Conservation (phyloP, 2,797 vertebrate genomes). For the Pygocentrus nattereri region DNA sequence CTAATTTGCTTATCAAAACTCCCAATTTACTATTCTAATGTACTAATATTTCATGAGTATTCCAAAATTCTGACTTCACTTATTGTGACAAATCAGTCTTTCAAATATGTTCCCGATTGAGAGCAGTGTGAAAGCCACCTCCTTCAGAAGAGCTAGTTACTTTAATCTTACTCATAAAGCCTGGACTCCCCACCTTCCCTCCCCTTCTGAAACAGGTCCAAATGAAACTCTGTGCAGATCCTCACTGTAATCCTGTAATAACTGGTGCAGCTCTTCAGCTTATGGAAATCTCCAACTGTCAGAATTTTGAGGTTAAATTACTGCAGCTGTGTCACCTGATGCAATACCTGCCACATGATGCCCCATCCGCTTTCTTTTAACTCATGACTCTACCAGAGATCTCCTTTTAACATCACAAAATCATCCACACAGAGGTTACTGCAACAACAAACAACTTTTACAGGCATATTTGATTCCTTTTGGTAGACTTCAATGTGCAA, state of each 20-base stretch:
- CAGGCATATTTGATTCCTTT: too few species aligned
- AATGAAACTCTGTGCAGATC: neutral
- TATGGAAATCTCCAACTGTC: neutral
- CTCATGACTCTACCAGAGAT: neutral
- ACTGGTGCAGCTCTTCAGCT: neutral
- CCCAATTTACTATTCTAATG: too few species aligned
- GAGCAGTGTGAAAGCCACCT: neutral
- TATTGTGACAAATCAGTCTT: neutral
- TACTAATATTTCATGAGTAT: too few species aligned
- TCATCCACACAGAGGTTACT: neutral
- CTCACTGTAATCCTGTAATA: slow-evolving; percentile 6
- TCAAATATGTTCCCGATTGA: neutral
- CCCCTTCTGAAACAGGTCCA: slow-evolving; percentile 1
- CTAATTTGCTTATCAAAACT: too few species aligned
- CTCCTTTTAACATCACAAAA: neutral
- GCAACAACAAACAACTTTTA: neutral
- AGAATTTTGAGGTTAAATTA: neutral
- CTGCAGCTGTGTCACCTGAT: neutral
- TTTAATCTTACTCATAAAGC: neutral
- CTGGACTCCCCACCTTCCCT: neutral
- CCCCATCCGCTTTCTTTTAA: neutral
- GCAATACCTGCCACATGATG: neutral
- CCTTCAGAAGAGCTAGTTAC: neutral
- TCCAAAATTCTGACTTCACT: too few species aligned
- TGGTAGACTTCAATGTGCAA: too few species aligned